Percentiles rank a stretch among this genome's conserved stretches.
phyloP scores from a whole-genome alignment of 2,113 vertebrate species.

The Antechinus flavipes region DNA sequence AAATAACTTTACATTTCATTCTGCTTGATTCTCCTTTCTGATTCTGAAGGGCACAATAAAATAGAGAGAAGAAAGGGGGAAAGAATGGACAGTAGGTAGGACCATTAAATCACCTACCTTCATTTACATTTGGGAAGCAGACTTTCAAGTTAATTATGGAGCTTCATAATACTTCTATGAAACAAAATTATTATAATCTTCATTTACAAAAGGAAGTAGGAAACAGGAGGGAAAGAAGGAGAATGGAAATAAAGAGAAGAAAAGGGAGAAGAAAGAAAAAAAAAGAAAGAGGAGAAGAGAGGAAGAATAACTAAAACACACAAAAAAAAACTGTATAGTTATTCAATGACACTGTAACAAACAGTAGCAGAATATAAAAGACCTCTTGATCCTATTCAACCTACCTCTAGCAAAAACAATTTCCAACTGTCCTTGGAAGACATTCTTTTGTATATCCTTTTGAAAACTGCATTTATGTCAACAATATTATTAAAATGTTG shows the following conservation, averaged over 20 bases:
- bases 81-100: background rate
- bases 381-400: background rate
- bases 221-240: background rate
- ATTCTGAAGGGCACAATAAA: background rate
- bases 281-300: no score
- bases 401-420: constrained; percentile 56
- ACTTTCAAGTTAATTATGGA: constrained; percentile 10
- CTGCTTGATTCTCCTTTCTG: background rate
- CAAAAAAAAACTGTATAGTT: background rate
- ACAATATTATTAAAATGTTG: constrained; percentile 73
- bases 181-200: background rate
- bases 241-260: no score
- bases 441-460: constrained; percentile 61
- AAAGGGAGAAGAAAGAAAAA: no score
- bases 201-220: background rate
- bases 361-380: background rate
- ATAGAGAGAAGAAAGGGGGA: background rate
- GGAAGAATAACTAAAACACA: background rate
- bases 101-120: background rate
- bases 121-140: constrained; percentile 14
- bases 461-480: constrained; percentile 74
- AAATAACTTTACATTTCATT: background rate
- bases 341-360: constrained; percentile 3
- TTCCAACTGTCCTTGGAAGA: constrained; percentile 57
- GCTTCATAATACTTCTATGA: background rate